Evolutionary conservation across 2,888 invertebrate genomes (phyloP).

Genomic region (Taenaris catops): DNA sequence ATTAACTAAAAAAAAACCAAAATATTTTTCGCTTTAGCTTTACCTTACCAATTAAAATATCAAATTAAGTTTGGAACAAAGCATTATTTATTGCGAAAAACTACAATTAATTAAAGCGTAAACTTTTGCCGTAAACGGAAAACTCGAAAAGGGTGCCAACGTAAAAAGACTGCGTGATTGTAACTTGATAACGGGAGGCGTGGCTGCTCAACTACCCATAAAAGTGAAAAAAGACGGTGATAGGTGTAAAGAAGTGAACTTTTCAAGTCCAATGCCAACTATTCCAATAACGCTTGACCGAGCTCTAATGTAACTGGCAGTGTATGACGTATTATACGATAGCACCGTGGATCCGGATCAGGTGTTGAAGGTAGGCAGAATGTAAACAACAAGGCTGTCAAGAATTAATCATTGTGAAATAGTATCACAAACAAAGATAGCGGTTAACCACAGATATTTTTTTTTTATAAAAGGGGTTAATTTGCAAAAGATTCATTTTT

Average conservation of each 20-base stretch:
- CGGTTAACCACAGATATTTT: conserved; percentile 29
- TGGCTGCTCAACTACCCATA: conserved; percentile 23
- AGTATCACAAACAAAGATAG: conserved; percentile 37
- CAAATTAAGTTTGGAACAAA: conserved; percentile 18
- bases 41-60: conserved; percentile 22
- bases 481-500: conserved; percentile 29
- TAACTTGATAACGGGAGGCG: conserved; percentile 57
- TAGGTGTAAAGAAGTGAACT: neutral
- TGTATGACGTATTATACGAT: conserved; percentile 9
- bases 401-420: conserved; percentile 59
- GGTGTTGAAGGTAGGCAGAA: conserved; percentile 40
- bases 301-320: conserved; percentile 12
- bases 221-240: conserved; percentile 1
- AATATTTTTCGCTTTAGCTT: conserved; percentile 13
- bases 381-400: conserved; percentile 52
- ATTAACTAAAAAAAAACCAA: no score
- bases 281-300: neutral
- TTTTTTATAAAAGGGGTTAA: conserved; percentile 42
- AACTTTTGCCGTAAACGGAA: conserved; percentile 30
- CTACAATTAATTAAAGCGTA: conserved; percentile 32
- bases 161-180: conserved; percentile 61
- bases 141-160: conserved; percentile 45
- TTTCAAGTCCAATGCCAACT: conserved; percentile 10
- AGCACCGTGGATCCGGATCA: neutral
- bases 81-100: conserved; percentile 28